Conservation (phyloP, 1,140 invertebrate species). For the Tetranychus cinnabarinus region DNA sequence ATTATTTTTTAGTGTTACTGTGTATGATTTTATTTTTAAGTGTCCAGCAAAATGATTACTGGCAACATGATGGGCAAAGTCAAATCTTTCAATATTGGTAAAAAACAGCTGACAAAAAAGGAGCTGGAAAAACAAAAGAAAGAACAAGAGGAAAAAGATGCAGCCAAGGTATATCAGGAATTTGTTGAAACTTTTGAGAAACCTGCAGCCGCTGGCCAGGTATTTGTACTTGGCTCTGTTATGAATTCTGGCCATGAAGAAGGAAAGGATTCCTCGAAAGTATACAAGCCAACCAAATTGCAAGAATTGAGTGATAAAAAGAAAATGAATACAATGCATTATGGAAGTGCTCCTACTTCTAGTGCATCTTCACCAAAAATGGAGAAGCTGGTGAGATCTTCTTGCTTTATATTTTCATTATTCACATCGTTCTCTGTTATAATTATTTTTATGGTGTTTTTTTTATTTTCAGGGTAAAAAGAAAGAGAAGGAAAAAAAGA, state of each 20-base stretch:
- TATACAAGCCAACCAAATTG: constrained; percentile 76
- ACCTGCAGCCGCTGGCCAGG: constrained; percentile 48
- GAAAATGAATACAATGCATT: constrained; percentile 22
- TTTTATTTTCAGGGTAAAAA: constrained; percentile 38
- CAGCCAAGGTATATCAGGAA: constrained; percentile 64
- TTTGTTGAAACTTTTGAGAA: constrained; percentile 94
- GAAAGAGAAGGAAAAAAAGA: constrained; percentile 63
- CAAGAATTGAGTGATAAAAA: constrained; percentile 30
- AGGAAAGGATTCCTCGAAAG: constrained; percentile 53
- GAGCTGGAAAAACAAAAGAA: constrained; percentile 11
- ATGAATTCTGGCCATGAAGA: constrained; percentile 80
- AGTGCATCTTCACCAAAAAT: background rate
- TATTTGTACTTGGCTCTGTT: constrained; percentile 88
- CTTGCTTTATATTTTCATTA: background rate
- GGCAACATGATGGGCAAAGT: background rate
- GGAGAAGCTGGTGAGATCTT: background rate
- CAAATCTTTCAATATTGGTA: background rate
- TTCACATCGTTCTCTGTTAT: background rate
- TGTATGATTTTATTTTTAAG: too few species aligned
- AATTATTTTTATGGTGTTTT: background rate
- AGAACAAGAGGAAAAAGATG: constrained; percentile 14
- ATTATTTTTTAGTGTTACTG: too few species aligned
- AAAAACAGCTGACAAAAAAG: constrained; percentile 1
- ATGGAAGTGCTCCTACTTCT: background rate
- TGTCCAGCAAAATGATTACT: background rate